Base-by-base conservation (phyloP, 2,113 vertebrate genomes). In the Anoplopoma fimbria region DNA sequence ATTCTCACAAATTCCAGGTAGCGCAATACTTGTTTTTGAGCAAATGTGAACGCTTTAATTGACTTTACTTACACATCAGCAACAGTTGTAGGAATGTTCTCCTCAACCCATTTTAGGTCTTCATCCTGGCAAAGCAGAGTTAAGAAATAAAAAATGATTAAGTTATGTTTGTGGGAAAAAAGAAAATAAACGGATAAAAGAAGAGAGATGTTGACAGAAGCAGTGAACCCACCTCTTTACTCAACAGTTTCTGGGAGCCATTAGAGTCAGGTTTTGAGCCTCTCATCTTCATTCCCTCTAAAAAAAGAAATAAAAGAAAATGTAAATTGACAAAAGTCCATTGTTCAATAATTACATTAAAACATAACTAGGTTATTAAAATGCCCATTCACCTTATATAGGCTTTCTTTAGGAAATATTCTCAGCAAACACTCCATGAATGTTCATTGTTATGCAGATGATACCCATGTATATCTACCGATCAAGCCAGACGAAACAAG, bases 201-300 rank as follows among this genome's bases (percentile, higher is more conserved):
- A 27, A 25, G 29, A 38, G 6, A 33, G 9, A 29, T n/a, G 45
- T 47, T 10, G 49, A 14, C 23, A 40, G 33, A 40, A 8, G 31
- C 3, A 1, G 12, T 38, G 1, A 29, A 82, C 75, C 1, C 71
- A 98, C 98, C 94, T 96, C 93, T 97, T 99, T 98, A 87, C 89
- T 97, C 79, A 95, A 45, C 70, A 94, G 84, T 93, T 98, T 98
- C 85, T 94, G 94, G 73, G 96, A 97, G 74, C 97, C 97, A 76
- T 98, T 98, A 60, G 94, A 89, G 82, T 99, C 97, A 53, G 96
- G 95, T 88, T 98, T 99, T 6, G 97, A 93, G 84, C 96, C 97
- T 92, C 97, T 97, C 96, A 99, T 98, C 95, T 99, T 99, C 97
- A 99, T 98, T 77, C 97, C 97, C 90, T 97, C 97, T 99, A 64